These are phyloP conservation scores for Oxystoma pomonae DNA, from an alignment of 2,888 invertebrate species.

Conservation along the genomic window DNA sequence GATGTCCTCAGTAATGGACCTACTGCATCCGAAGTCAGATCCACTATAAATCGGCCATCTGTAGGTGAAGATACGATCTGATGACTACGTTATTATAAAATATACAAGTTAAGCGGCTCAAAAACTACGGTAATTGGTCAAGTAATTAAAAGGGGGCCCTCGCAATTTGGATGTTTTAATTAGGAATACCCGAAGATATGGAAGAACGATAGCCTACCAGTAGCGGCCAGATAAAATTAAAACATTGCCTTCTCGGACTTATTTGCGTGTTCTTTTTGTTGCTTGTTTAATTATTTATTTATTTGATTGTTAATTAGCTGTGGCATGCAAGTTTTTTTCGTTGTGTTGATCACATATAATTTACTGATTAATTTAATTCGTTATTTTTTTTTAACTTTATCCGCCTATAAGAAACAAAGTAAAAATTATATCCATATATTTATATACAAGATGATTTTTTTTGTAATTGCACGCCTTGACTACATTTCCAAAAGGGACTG, in stretches of 20 bases:
- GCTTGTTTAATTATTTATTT: not conserved
- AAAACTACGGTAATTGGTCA: constrained; percentile 39
- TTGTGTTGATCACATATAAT: no score
- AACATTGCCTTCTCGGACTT: constrained; percentile 13
- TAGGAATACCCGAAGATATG: constrained; percentile 30
- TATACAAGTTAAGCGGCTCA: constrained; percentile 39
- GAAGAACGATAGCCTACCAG: constrained; percentile 20
- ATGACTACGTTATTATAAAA: constrained; percentile 38
- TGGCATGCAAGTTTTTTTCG: not conserved
- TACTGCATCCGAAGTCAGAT: not conserved
- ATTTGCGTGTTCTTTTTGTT: not conserved
- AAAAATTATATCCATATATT: no score
- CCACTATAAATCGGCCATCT: constrained; percentile 32
- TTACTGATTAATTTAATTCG: no score
- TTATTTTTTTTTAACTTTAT: no score
- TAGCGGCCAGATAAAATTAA: constrained; percentile 21
- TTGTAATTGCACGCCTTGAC: no score
- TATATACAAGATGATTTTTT: no score
- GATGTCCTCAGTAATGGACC: not conserved
- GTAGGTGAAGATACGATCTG: constrained; percentile 40
- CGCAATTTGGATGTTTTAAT: constrained; percentile 42
- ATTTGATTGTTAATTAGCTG: not conserved
- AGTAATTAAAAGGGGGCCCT: constrained; percentile 39
- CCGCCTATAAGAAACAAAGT: no score
- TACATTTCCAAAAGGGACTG: no score